Evolutionary conservation across 1,140 invertebrate species (phyloP).

Genomic region (Cataglyphis hispanica): DNA sequence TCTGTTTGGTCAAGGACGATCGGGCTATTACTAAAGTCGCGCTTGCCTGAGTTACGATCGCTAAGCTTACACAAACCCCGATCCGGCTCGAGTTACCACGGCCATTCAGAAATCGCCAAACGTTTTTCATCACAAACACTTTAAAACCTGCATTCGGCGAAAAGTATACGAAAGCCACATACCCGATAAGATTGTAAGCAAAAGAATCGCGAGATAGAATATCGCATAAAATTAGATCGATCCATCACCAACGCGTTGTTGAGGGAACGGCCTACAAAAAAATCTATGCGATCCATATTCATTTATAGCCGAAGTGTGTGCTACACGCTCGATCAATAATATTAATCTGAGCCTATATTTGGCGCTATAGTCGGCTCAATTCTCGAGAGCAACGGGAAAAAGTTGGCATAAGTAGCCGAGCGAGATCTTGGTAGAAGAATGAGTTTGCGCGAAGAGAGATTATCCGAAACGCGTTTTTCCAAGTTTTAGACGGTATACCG

Average conservation of each 20-base stretch:
- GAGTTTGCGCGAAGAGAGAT: constrained; percentile 11
- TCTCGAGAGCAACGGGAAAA: constrained; percentile 19
- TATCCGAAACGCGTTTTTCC: constrained; percentile 16
- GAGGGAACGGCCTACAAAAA: constrained; percentile 8
- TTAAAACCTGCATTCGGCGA: constrained; percentile 16
- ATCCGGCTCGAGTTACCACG: constrained; percentile 3
- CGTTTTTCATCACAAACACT: constrained; percentile 32
- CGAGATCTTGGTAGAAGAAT: background rate
- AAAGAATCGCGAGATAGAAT: constrained; percentile 25
- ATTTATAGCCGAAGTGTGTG: constrained; percentile 14
- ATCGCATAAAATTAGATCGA: constrained; percentile 59
- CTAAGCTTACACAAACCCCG: constrained; percentile 40
- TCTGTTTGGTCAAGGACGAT: constrained; percentile 70
- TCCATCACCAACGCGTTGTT: constrained; percentile 33
- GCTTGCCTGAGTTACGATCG: constrained; percentile 37
- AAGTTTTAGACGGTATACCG: constrained; percentile 34
- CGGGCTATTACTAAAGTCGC: constrained; percentile 62
- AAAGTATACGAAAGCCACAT: constrained; percentile 23
- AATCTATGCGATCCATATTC: constrained; percentile 35
- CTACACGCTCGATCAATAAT: constrained; percentile 11
- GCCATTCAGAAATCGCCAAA: constrained; percentile 15
- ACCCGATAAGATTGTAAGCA: background rate
- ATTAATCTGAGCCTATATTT: constrained; percentile 1
- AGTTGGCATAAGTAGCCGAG: constrained; percentile 19
- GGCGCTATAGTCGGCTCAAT: background rate